These are phyloP conservation scores for Melanotaenia maccullochi DNA, from an alignment of 2,797 vertebrate genomes.

Conservation along the genomic window DNA sequence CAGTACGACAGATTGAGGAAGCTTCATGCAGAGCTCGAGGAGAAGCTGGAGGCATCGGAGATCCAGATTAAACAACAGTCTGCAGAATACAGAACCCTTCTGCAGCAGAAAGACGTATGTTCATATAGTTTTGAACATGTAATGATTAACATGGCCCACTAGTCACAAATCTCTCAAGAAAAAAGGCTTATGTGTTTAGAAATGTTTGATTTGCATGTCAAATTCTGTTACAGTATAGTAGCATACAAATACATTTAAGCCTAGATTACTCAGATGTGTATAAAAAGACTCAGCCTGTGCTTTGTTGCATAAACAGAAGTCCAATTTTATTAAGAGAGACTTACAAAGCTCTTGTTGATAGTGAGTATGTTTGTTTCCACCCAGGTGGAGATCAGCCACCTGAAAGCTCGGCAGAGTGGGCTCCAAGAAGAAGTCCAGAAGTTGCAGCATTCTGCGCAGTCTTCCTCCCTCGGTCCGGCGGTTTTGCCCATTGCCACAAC, in stretches of 20 bases:
- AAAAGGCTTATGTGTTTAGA: not conserved
- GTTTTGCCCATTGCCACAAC: slow-evolving; percentile 72
- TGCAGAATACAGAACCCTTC: slow-evolving; percentile 87
- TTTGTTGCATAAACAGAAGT: slow-evolving; percentile 1
- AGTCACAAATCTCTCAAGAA: not conserved
- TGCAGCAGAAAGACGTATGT: slow-evolving; percentile 94
- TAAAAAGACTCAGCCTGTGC: not conserved
- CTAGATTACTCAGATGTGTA: not conserved
- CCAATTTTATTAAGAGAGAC: not conserved
- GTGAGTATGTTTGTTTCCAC: not conserved
- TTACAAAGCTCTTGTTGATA: not conserved
- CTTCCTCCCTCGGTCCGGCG: slow-evolving; percentile 51
- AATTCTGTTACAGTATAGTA: not conserved
- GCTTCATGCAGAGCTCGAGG: slow-evolving; percentile 90
- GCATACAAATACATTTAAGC: not conserved
- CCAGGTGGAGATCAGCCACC: slow-evolving; percentile 96
- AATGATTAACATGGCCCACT: too few species aligned
- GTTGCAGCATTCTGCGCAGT: slow-evolving; percentile 85
- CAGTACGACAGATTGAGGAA: slow-evolving; percentile 92
- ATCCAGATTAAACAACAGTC: slow-evolving; percentile 94
- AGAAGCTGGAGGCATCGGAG: slow-evolving; percentile 93
- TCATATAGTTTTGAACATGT: not conserved
- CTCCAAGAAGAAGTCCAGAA: slow-evolving; percentile 93
- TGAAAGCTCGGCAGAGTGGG: slow-evolving; percentile 91
- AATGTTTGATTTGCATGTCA: not conserved